These are phyloP conservation scores for Meta bourneti DNA, from an alignment of 2,888 invertebrate species.

Conservation along the genomic window DNA sequence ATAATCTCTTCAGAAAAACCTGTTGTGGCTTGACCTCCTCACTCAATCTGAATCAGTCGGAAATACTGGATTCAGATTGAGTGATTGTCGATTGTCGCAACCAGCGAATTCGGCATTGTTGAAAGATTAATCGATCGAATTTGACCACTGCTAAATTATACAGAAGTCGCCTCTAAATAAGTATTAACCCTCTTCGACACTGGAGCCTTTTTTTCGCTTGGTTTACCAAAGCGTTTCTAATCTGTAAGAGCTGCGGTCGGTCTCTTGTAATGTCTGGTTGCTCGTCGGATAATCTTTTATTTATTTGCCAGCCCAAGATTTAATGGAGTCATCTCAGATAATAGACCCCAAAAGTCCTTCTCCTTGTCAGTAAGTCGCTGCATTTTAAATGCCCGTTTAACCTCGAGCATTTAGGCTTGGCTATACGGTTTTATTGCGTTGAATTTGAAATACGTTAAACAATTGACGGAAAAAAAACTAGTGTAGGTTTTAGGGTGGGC, in stretches of 20 bases:
- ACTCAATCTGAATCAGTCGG: neutral
- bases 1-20: constrained; percentile 34
- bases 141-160: constrained; percentile 32
- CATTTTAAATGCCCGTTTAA: constrained; percentile 1
- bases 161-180: constrained; percentile 41
- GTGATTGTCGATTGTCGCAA: constrained; percentile 44
- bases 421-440: no score
- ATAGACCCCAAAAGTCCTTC: neutral
- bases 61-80: constrained; percentile 10
- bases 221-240: constrained; percentile 12
- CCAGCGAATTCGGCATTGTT: constrained; percentile 36
- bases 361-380: neutral
- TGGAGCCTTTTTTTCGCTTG: neutral
- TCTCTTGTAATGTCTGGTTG: neutral
- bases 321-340: constrained; percentile 27
- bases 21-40: constrained; percentile 45
- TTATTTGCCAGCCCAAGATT: constrained; percentile 13
- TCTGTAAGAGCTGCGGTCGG: constrained; percentile 20
- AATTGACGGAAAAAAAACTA: neutral
- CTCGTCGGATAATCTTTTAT: constrained; percentile 13
- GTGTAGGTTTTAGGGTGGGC: no score
- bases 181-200: constrained; percentile 35
- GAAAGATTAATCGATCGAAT: constrained; percentile 44
- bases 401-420: constrained; percentile 6
- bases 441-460: neutral